Base-by-base conservation (phyloP, 1,140 invertebrate genomes). In the Scaptomyza montana region DNA sequence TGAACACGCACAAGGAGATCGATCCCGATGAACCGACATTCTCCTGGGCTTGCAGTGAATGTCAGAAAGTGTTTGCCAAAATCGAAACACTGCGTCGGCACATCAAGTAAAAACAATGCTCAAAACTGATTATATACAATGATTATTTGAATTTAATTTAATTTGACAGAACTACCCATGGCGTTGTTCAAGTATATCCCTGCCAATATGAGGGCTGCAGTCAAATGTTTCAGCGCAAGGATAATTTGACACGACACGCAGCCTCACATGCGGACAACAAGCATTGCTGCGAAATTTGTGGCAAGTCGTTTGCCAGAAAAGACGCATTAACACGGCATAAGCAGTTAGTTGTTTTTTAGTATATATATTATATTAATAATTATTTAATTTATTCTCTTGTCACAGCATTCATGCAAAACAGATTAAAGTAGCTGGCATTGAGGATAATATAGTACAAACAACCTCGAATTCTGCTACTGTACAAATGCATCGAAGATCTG, bases 151-250 rank as follows among this genome's bases (percentile, higher is more conserved):
- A 21, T 28, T n/a, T 9, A 0, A 30, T 36, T 30, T 60, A 8
- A 2, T 43, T 43, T n/a, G 3, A 4, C 16, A 73, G 70, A 61
- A 68, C 65, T 3, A 49, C 55, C 2, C 70, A 73, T 6, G 70
- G 57, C 19, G 60, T 54, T 25, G 50, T 73, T 1, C 33, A 36
- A 16, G 33, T 73, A 1, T 73, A 68, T 62, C 45, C 65, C 3
- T 73, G 70, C 25, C n/a, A 41, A 2, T 41, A 36, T 19, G 56
- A 54, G 3, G 70, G 64, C 19, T 73, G 70, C 56, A 68, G 21
- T 41, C 64, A 68, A 39, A 68, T 73, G 70, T 73, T 73, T 12
- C 70, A 73, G 51, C 70, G 70, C 36, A 73, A 68, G 28, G 70
- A 73, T 19, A 73, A 73, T 68, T 19, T 73, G 0, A 33, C 25